Evolutionary conservation across 1,140 invertebrate species (phyloP), one percentile per base, ranked within the genome.

Genomic region (Apis dorsata): DNA sequence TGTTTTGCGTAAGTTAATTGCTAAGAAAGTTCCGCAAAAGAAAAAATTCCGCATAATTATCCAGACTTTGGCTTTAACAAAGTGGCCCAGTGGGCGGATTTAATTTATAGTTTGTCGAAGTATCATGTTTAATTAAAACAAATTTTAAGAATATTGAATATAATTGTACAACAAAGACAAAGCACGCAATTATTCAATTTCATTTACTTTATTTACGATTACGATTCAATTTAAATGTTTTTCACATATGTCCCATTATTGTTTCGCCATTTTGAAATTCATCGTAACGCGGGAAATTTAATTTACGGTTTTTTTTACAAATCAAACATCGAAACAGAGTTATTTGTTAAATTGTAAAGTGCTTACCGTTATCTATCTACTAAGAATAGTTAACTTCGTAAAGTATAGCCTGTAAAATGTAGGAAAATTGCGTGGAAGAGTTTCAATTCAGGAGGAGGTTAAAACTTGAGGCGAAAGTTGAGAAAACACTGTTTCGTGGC

Each of bases 111-210:
- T 28, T 44, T 13, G 28, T 74, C 79, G 71, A 81, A 66, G 70
- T 24, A 8, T 19, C 51, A 28, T 53, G 79, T 81, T 74, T 66
- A 74, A 81, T 81, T 81, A 80, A 73, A 65, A 75, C 2, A 34
- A 34, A 34, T 75, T 81, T 81, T 75, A 68, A 75, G 19, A 5
- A 57, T 59, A 1, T 28, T 0, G 51, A 44, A 44, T 51, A 24
- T 66, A 81, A 75, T 19, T 75, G 24, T 28, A 2, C 19, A 62
- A 28, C 66, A 74, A 74, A 24, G 24, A 34, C 53, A 59, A 57
- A 74, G 34, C 9, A 5, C 17, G 28, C 24, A 68, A 28, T 63
- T 74, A 62, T 51, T 70, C 51, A 12, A 0, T 66, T 49, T 44
- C 51, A 2, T 8, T 1, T 1, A 21, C 1, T 21, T n/a, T 13